Evolutionary conservation across 2,888 invertebrate species (phyloP).

Genomic region (Malthinus seriepunctatus): DNA sequence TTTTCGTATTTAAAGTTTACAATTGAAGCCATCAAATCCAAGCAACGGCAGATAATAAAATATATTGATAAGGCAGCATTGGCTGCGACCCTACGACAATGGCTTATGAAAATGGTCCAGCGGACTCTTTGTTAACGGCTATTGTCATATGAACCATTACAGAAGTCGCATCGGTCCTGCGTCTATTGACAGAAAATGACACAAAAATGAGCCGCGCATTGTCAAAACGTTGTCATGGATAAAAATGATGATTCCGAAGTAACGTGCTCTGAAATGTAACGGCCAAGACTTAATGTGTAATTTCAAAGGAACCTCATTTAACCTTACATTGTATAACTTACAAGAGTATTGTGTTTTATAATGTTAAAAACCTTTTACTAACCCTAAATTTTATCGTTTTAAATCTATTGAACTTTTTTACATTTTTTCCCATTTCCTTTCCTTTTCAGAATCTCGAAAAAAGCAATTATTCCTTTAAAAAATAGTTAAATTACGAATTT

Average conservation of each 20-base stretch:
- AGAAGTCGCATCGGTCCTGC: slow-evolving; percentile 45
- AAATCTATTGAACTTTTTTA: slow-evolving; percentile 40
- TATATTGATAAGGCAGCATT: slow-evolving; percentile 47
- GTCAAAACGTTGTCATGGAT: slow-evolving; percentile 52
- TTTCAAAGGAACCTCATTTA: slow-evolving; percentile 19
- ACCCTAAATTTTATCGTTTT: slow-evolving; percentile 39
- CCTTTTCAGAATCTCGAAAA: too few species aligned
- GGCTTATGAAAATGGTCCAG: slow-evolving; percentile 54
- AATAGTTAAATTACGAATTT: too few species aligned
- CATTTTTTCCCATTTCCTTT: too few species aligned
- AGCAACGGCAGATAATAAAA: slow-evolving; percentile 40
- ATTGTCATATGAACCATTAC: slow-evolving; percentile 53
- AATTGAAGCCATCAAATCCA: slow-evolving; percentile 26
- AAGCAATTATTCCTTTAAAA: too few species aligned
- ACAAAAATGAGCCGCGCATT: slow-evolving; percentile 48
- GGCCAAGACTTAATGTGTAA: slow-evolving; percentile 37
- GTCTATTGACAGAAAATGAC: slow-evolving; percentile 48
- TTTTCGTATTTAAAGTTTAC: slow-evolving; percentile 14
- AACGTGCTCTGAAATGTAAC: slow-evolving; percentile 51
- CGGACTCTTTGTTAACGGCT: slow-evolving; percentile 53
- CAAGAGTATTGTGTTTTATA: background rate
- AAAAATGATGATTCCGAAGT: slow-evolving; percentile 51
- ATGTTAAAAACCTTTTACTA: background rate
- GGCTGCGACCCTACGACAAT: slow-evolving; percentile 50
- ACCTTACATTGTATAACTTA: slow-evolving; percentile 9